These are phyloP conservation scores for Mesaphorura yosii DNA, from an alignment of 1,140 invertebrate species.

Conservation along the genomic window DNA sequence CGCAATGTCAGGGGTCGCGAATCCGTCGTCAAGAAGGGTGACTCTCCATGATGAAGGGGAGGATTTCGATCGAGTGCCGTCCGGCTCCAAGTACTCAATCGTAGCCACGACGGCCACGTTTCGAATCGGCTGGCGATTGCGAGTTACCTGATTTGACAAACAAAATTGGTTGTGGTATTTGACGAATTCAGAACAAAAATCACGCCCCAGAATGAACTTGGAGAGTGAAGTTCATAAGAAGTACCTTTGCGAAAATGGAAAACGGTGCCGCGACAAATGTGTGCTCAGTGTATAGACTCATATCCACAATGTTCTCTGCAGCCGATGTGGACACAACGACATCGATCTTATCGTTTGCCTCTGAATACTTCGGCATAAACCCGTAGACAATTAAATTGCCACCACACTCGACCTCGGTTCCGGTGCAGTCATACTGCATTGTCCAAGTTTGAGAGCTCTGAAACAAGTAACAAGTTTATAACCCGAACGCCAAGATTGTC, in stretches of 20 bases:
- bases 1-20: conserved; percentile 8
- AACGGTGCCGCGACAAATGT: conserved; percentile 9
- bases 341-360: not conserved
- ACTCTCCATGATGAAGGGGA: too few species aligned
- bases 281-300: conserved; percentile 5
- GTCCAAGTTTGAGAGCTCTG: not conserved
- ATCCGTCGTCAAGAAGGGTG: conserved; percentile 14
- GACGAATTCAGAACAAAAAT: not conserved
- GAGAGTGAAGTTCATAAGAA: not conserved
- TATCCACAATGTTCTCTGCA: conserved; percentile 12
- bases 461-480: not conserved
- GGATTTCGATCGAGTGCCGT: not conserved
- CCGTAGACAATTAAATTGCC: conserved; percentile 3
- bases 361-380: not conserved
- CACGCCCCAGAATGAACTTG: not conserved
- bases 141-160: not conserved
- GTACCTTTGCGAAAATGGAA: conserved; percentile 16
- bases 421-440: not conserved
- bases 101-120: not conserved
- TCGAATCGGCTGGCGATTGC: not conserved
- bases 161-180: not conserved
- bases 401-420: not conserved
- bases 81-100: not conserved
- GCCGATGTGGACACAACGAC: conserved; percentile 15
- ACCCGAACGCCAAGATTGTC: not conserved